These are phyloP conservation scores for Melipona bicolor DNA, from an alignment of 2,888 invertebrate species.

Conservation along the genomic window DNA sequence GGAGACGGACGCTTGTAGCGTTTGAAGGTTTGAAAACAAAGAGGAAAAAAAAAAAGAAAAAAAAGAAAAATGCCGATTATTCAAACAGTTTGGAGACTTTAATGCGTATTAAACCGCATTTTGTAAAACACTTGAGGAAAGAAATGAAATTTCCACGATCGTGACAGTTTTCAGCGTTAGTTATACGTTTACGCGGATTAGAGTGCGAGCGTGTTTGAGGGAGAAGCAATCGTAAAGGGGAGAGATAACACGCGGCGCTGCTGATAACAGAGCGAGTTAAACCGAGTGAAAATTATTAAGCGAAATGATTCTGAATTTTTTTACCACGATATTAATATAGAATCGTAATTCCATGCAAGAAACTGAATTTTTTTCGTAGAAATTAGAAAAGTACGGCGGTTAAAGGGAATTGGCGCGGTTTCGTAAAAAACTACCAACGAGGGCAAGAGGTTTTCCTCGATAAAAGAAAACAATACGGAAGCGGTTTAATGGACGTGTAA, in stretches of 20 bases:
- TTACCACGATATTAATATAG: neutral
- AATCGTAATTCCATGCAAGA: neutral
- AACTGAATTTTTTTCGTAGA: neutral
- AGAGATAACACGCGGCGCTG: neutral
- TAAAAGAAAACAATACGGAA: slow-evolving; percentile 10
- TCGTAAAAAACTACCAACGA: neutral
- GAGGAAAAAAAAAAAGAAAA: neutral
- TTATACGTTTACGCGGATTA: neutral
- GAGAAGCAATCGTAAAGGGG: neutral
- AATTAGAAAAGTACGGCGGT: neutral
- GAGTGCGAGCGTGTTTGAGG: neutral
- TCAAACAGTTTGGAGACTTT: slow-evolving; percentile 10
- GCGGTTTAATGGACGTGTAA: slow-evolving; percentile 32
- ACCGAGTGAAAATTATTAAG: neutral
- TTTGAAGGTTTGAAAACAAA: neutral
- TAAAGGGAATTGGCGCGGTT: slow-evolving; percentile 7
- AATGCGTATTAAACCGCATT: neutral
- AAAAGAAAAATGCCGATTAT: slow-evolving; percentile 13
- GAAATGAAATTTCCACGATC: slow-evolving; percentile 7
- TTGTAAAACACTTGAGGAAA: slow-evolving; percentile 14
- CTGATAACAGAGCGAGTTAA: slow-evolving; percentile 4
- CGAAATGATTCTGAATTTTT: neutral
- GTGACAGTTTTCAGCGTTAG: neutral
- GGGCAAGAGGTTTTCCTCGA: neutral
- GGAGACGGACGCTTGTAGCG: neutral